Conservation (phyloP, 2,113 vertebrate genomes). For the Ranitomeya variabilis region DNA sequence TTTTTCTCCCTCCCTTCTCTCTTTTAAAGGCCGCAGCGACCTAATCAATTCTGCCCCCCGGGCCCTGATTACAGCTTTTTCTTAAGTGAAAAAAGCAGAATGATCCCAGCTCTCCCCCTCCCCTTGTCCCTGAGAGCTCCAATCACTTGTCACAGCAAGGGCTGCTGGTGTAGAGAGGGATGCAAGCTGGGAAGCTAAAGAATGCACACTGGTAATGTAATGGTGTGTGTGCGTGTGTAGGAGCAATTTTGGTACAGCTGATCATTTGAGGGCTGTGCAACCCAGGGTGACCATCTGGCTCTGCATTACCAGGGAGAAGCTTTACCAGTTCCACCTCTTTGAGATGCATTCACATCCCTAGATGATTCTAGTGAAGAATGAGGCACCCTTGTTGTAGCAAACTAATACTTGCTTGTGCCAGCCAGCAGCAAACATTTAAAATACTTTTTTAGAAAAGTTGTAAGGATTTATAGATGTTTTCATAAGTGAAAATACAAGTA, state of each 20-base stretch:
- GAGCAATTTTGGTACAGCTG: slow-evolving; percentile 51
- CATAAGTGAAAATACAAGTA: neutral
- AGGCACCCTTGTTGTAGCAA: neutral
- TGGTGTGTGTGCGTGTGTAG: slow-evolving; percentile 54
- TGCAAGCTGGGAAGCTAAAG: slow-evolving; percentile 54
- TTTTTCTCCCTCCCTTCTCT: slow-evolving; percentile 63
- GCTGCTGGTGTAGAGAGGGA: slow-evolving; percentile 52
- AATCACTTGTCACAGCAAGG: slow-evolving; percentile 60
- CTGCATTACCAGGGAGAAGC: slow-evolving; percentile 48
- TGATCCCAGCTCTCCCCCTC: neutral
- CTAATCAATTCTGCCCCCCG: slow-evolving; percentile 66
- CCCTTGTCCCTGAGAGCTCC: slow-evolving; percentile 52
- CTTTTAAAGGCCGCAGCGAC: slow-evolving; percentile 67
- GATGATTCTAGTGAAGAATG: slow-evolving; percentile 28
- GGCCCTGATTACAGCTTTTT: slow-evolving; percentile 63
- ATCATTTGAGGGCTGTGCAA: slow-evolving; percentile 55
- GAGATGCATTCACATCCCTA: neutral
- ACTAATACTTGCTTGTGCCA: neutral
- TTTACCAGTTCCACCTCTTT: slow-evolving; percentile 7
- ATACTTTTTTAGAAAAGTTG: neutral
- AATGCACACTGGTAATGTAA: slow-evolving; percentile 57
- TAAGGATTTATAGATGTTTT: neutral
- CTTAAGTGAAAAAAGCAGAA: slow-evolving; percentile 58
- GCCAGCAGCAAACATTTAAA: neutral
- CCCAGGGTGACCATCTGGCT: slow-evolving; percentile 57